Evolutionary conservation across 1,140 invertebrate species (phyloP).

Genomic region (Pogonomyrmex barbatus): DNA sequence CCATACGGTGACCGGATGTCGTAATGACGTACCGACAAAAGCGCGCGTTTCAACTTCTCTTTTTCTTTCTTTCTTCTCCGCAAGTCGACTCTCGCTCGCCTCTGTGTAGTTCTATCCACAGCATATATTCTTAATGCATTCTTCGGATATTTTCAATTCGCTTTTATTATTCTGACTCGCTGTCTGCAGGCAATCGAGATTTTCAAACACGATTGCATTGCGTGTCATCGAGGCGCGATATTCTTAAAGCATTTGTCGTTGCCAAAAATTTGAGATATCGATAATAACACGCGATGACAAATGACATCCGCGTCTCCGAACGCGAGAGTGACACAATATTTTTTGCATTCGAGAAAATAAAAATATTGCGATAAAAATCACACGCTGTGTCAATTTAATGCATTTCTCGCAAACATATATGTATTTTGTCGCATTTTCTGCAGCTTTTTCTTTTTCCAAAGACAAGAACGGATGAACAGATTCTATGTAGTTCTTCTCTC

Average conservation of each 20-base stretch:
- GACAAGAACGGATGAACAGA: conserved; percentile 24
- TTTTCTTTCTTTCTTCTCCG: conserved; percentile 18
- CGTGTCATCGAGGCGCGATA: conserved; percentile 26
- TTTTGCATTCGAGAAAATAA: background rate
- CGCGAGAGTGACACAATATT: background rate
- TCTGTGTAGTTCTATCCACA: conserved; percentile 45
- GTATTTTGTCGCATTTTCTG: background rate
- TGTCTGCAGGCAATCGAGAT: conserved; percentile 6
- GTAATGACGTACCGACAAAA: conserved; percentile 75
- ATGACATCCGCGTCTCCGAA: background rate
- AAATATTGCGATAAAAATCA: conserved; percentile 2
- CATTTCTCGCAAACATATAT: background rate
- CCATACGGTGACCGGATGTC: conserved; percentile 71
- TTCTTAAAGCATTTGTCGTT: conserved; percentile 40
- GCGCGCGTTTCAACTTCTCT: conserved; percentile 57
- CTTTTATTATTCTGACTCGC: conserved; percentile 38
- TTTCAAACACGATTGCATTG: background rate
- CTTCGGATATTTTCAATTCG: conserved; percentile 41
- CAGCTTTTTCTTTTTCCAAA: background rate
- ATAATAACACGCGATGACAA: background rate
- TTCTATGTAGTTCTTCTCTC: conserved; percentile 13
- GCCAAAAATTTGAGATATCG: conserved; percentile 61
- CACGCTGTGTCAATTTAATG: background rate
- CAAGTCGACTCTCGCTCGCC: conserved; percentile 14
- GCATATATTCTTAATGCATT: conserved; percentile 59